phyloP scores from a whole-genome alignment of 2,888 invertebrate species.

The Leptogaster cylindrica region DNA sequence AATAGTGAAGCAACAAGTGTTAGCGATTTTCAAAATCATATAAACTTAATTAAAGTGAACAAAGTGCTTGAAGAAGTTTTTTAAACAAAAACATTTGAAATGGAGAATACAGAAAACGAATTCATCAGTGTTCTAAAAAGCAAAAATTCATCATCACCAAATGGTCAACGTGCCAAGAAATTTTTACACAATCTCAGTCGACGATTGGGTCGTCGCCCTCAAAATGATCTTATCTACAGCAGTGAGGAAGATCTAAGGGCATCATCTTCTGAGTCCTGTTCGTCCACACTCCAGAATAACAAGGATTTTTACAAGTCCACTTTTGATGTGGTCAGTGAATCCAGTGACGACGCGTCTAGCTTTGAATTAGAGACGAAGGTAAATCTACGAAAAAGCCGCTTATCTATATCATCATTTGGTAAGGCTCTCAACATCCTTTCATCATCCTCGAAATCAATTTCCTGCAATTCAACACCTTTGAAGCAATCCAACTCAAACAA shows the following conservation, averaged over 20 bases:
- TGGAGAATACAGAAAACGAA: constrained; percentile 35
- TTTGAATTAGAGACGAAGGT: constrained; percentile 55
- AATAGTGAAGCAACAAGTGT: background rate
- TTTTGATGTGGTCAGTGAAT: constrained; percentile 62
- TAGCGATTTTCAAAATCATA: background rate
- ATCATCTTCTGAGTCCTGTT: constrained; percentile 53
- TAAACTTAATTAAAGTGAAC: background rate
- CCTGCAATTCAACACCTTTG: constrained; percentile 65
- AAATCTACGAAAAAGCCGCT: constrained; percentile 57
- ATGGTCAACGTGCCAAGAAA: constrained; percentile 47
- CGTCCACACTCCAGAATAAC: background rate
- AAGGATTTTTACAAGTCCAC: constrained; percentile 53
- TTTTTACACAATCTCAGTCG: constrained; percentile 48
- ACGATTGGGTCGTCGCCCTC: constrained; percentile 45
- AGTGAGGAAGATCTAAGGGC: constrained; percentile 64
- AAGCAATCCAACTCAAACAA: constrained; percentile 46
- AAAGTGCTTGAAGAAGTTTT: background rate
- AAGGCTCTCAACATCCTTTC: constrained; percentile 72
- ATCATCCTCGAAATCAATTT: constrained; percentile 66
- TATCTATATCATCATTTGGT: constrained; percentile 69
- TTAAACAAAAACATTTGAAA: constrained; percentile 7
- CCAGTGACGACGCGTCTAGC: constrained; percentile 68
- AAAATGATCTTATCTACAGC: constrained; percentile 56
- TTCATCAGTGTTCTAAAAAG: constrained; percentile 26
- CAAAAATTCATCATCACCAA: constrained; percentile 44